Conservation (phyloP, 2,113 vertebrate genomes). For the Gnathonemus longibarbis region DNA sequence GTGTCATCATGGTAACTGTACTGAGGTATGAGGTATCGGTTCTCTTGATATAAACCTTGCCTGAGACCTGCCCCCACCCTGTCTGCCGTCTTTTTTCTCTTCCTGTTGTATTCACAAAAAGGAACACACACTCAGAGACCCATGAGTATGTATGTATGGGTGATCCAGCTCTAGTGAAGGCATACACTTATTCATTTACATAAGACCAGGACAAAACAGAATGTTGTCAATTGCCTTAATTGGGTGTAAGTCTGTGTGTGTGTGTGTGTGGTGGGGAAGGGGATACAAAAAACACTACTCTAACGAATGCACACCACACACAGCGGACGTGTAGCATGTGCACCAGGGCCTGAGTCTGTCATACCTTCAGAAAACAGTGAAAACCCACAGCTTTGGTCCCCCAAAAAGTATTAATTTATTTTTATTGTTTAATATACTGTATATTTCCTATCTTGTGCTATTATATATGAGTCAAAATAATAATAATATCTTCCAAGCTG, state of each 20-base stretch:
- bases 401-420: background rate
- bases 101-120: no score
- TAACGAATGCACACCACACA: constrained; percentile 40
- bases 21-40: background rate
- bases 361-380: background rate
- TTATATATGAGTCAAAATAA: constrained; percentile 55
- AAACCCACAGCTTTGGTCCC: background rate
- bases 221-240: background rate
- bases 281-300: constrained; percentile 44
- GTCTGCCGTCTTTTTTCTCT: no score
- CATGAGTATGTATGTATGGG: background rate
- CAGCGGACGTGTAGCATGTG: constrained; percentile 46
- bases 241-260: background rate
- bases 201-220: background rate
- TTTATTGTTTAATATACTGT: constrained; percentile 11
- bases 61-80: no score
- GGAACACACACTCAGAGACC: no score
- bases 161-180: background rate
- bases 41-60: background rate
- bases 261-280: constrained; percentile 4
- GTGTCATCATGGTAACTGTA: background rate
- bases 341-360: constrained; percentile 18
- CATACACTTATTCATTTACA: background rate
- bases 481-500: constrained; percentile 45
- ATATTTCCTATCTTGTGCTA: constrained; percentile 22